A percentile compares a stretch with the other conserved stretches of the same genome.
Evolutionary conservation across 2,113 vertebrate species (phyloP).

Genomic region (Phainopepla nitens): DNA sequence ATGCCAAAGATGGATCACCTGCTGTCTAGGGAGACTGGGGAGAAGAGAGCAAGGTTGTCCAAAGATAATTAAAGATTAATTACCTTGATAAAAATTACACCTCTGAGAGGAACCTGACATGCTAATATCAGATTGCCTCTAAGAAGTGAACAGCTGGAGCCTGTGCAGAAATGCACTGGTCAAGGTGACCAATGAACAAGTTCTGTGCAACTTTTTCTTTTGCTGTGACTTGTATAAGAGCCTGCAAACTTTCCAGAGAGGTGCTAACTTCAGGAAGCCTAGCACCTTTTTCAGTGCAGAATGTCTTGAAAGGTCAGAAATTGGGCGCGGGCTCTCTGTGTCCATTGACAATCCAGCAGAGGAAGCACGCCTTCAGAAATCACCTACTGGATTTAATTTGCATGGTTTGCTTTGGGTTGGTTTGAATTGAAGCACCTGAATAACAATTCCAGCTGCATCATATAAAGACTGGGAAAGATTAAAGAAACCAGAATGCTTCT

Average conservation of each 20-base stretch:
- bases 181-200: background rate
- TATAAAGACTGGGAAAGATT: background rate
- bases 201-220: background rate
- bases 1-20: background rate
- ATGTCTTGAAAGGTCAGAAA: background rate
- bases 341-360: background rate
- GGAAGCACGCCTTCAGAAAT: background rate
- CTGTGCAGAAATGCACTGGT: background rate
- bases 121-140: background rate
- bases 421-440: background rate
- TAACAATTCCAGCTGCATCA: background rate
- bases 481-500: background rate
- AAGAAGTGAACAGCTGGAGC: background rate
- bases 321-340: rapidly evolving
- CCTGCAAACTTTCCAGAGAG: background rate
- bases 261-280: background rate
- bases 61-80: background rate
- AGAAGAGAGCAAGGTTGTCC: background rate
- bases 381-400: background rate
- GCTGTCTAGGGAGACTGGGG: background rate
- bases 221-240: background rate
- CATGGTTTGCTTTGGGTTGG: background rate
- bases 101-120: background rate
- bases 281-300: background rate
- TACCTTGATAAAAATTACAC: background rate